Base-by-base conservation (phyloP, 2,888 invertebrate genomes). In the Microplitis manilae region DNA sequence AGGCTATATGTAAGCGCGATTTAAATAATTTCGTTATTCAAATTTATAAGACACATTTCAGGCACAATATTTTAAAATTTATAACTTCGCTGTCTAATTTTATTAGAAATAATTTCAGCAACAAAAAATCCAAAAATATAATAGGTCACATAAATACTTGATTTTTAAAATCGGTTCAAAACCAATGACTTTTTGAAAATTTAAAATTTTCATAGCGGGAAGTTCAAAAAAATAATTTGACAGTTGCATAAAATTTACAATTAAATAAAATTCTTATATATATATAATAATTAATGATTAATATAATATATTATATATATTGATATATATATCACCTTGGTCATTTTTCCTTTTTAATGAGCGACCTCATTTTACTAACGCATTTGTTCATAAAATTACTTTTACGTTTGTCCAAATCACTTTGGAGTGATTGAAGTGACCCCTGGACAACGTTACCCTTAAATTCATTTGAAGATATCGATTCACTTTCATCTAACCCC, bases 311-410 rank as follows among this genome's bases (percentile, higher is more conserved):
- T 17, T 68, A 68, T 4, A 30, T 68, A 39, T 17, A 17, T 17
- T 17, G 17, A 17, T 17, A 17, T 20, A 68, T 64, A 40, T 40
- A 59, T 70, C 50, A 30, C 13, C 13, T 13, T 67, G n/a, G 7
- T 82, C 80, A 80, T 78, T 79, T 76, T 77, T 86, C 80, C 77
- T 79, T 76, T 77, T 86, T 86, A 67, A 89, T 89, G 76, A 89
- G 85, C 76, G 86, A 88, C 84, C 88, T 86, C 84, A 89, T 86
- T 75, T 89, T 89, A 77, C 87, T 88, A 40, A 88, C 87, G 74
- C 88, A 88, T 76, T 88, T 88, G 92, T 96, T 96, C 93, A 96
- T 95, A 90, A 96, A 96, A 90, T 95, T 96, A 88, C 94, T 94
- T 90, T 94, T 94, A 86, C 93, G 92, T 89, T 94, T 94, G 85